These are phyloP conservation scores for Stichopus chloronotus DNA, from an alignment of 35 echinoderm and acorn worm genomes.

Conservation along the genomic window DNA sequence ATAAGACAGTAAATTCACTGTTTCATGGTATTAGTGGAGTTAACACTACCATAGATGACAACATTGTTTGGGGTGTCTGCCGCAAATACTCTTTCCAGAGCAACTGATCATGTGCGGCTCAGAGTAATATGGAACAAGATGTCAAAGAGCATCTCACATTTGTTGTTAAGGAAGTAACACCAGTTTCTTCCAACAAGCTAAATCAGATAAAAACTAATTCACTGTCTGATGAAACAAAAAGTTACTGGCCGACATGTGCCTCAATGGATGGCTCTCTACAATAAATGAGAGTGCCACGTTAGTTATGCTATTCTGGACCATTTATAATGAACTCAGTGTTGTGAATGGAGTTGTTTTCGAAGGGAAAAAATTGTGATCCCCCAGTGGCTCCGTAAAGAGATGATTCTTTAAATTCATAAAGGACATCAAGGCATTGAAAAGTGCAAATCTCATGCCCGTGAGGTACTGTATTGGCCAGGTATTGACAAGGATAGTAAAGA, in stretches of 20 bases:
- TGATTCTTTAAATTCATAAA: constrained; percentile 75
- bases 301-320: background rate
- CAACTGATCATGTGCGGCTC: background rate
- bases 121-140: constrained; percentile 35
- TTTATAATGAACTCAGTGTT: background rate
- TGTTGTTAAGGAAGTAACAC: constrained; percentile 22
- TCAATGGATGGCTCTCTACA: background rate
- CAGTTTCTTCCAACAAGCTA: constrained; percentile 3
- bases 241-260: background rate
- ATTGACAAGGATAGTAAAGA: background rate
- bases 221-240: constrained; percentile 29
- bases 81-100: constrained; percentile 46
- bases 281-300: background rate
- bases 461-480: constrained; percentile 59
- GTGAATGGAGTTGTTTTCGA: background rate
- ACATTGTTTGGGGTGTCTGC: constrained; percentile 10
- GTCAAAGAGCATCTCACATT: constrained; percentile 18
- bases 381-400: constrained; percentile 20
- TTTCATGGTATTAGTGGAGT: constrained; percentile 41
- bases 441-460: constrained; percentile 52
- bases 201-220: constrained; percentile 42
- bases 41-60: constrained; percentile 52
- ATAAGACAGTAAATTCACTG: constrained; percentile 25
- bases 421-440: constrained; percentile 65
- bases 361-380: constrained; percentile 32